Base-by-base conservation (phyloP, 2,113 vertebrate genomes). In the Callipepla californica region DNA sequence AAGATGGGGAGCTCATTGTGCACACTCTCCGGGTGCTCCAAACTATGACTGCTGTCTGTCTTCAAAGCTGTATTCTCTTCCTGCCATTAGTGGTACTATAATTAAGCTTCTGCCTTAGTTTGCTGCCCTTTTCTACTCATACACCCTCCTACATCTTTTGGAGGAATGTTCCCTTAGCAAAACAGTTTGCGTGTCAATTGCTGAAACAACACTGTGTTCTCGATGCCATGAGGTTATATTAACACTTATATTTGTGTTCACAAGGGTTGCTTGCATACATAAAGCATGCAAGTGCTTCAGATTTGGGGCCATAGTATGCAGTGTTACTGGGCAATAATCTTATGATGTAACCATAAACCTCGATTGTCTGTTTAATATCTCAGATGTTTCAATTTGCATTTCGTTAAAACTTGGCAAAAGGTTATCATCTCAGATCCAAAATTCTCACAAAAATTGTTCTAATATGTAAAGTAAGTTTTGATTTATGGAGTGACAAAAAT, bases 401-500 rank as follows among this genome's bases (percentile, higher is more conserved):
- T 98, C 53, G 96, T 97, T 97, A 97, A 97, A 98, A 98, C 95
- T 98, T 98, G 98, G 98, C 98, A 98, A 98, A 97, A 98, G 96
- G 97, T 98, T 97, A 97, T 95, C 98, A 96, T 97, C 97, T 97
- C 97, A 22, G 97, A 98, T 98, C 98, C 98, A 98, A 97, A 97
- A 96, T 95, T 94, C 92, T 91, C 90, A 95, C 96, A 96, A 94
- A 96, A 98, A 97, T 98, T 98, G 93, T 98, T 98, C 97, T 97
- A 98, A 98, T 98, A 96, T 97, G 98, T 97, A 98, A 98, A 98
- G 97, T 97, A 97, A 98, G 97, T 98, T 98, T 98, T 98, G 98
- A 98, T 98, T 98, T 98, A 98, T 98, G 98, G 98, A 98, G 98
- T 97, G 98, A 97, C 97, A 98, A 98, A 98, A 98, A 98, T 98